Percentiles rank a stretch among this genome's conserved stretches.
Conservation (phyloP, 1,140 invertebrate species). For the Ditylenchus dipsaci region DNA sequence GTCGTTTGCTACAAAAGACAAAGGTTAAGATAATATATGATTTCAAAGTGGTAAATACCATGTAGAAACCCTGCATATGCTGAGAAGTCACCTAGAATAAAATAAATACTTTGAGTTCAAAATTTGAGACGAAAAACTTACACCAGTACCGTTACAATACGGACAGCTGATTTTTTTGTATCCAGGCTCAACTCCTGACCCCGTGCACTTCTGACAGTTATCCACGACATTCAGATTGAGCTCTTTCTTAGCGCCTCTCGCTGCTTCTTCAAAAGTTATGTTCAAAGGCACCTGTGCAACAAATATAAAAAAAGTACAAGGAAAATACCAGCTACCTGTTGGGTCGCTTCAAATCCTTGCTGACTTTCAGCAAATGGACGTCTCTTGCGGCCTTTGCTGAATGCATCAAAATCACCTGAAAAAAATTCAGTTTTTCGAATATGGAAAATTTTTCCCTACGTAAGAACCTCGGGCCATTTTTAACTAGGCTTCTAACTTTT, state of each 20-base stretch:
- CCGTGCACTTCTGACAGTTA: constrained; percentile 81
- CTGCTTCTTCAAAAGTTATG: constrained; percentile 88
- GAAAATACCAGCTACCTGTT: too few relatives aligned
- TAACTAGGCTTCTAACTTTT: too few relatives aligned
- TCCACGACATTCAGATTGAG: constrained; percentile 85
- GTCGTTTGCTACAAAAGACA: constrained; percentile 79
- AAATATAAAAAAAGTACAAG: neutral
- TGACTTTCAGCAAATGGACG: constrained; percentile 49
- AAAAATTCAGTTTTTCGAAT: too few relatives aligned
- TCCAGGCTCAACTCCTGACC: constrained; percentile 77
- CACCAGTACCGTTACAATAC: constrained; percentile 89
- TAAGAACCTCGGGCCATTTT: too few relatives aligned
- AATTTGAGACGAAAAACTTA: too few relatives aligned
- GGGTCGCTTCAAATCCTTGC: neutral
- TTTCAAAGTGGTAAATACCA: too few relatives aligned
- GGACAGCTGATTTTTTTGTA: constrained; percentile 77
- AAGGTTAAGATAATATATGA: too few relatives aligned
- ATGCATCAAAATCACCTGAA: constrained; percentile 52
- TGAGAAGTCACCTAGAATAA: constrained; percentile 48
- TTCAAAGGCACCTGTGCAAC: constrained; percentile 78
- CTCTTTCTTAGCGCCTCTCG: constrained; percentile 88
- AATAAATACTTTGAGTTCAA: too few relatives aligned
- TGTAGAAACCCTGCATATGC: constrained; percentile 72
- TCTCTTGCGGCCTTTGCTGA: constrained; percentile 42
- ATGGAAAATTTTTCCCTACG: too few relatives aligned